phyloP scores from a whole-genome alignment of 2,888 invertebrate species.

The Scaptomyza caliginosa region DNA sequence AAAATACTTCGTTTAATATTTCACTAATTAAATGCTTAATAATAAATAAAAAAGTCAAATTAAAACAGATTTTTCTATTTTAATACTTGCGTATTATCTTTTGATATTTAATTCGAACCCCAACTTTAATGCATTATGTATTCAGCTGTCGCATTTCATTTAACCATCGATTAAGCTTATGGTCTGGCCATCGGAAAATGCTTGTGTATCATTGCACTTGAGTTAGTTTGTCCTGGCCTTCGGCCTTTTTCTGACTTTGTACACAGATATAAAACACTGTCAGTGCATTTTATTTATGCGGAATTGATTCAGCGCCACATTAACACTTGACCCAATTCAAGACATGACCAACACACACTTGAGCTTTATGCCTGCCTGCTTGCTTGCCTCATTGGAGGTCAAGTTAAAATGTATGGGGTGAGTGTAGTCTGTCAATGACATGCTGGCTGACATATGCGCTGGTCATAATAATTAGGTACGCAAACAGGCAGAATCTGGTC shows the following conservation, averaged over 20 bases:
- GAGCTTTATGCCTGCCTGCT: background rate
- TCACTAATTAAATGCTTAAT: background rate
- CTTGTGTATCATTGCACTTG: conserved; percentile 42
- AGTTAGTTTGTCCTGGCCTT: conserved; percentile 34
- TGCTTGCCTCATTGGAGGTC: conserved; percentile 43
- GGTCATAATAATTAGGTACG: conserved; percentile 45
- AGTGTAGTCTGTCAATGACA: conserved; percentile 37
- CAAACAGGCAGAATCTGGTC: conserved; percentile 2
- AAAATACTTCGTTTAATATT: background rate
- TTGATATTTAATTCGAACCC: too few relatives aligned
- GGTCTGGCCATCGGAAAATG: conserved; percentile 31
- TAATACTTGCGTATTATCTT: too few relatives aligned
- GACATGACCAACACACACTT: conserved; percentile 28
- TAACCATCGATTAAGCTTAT: conserved; percentile 10
- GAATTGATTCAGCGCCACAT: conserved; percentile 55
- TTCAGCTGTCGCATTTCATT: conserved; percentile 8
- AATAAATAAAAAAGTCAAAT: too few relatives aligned
- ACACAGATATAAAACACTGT: conserved; percentile 6
- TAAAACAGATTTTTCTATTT: too few relatives aligned
- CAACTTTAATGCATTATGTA: background rate
- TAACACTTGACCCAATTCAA: conserved; percentile 73
- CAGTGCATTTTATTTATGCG: conserved; percentile 48
- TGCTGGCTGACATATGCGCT: conserved; percentile 22
- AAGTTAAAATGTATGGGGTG: conserved; percentile 18
- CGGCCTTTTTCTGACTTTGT: conserved; percentile 2